phyloP scores from a whole-genome alignment of 2,113 vertebrate genomes.

The Melanerpes aurifrons region DNA sequence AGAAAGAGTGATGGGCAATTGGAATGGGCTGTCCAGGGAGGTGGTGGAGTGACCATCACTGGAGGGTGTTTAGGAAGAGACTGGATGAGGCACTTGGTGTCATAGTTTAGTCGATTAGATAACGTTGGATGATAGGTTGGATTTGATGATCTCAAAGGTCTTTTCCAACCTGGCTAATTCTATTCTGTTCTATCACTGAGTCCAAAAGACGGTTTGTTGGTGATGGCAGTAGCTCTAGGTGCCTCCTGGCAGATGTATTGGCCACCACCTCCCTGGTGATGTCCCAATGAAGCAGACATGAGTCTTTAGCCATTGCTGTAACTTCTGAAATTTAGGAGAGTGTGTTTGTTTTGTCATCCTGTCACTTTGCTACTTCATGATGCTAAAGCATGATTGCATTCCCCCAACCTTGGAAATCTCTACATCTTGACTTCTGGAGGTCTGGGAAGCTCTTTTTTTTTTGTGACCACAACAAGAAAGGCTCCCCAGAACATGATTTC shows the following conservation, averaged over 20 bases:
- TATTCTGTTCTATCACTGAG: too few relatives aligned
- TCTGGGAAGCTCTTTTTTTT: neutral
- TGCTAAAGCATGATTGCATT: neutral
- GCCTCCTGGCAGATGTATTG: neutral
- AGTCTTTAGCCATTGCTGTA: neutral
- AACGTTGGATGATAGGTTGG: too few relatives aligned
- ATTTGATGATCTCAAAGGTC: too few relatives aligned
- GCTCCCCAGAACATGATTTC: fast-evolving
- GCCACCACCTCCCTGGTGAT: neutral
- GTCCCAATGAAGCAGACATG: neutral
- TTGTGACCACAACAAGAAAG: neutral
- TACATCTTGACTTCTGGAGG: neutral
- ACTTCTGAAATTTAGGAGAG: neutral
- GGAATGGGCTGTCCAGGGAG: too few relatives aligned
- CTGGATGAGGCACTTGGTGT: too few relatives aligned
- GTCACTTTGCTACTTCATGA: neutral
- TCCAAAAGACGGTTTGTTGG: neutral
- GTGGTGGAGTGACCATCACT: too few relatives aligned
- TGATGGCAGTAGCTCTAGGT: fast-evolving
- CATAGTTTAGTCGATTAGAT: too few relatives aligned
- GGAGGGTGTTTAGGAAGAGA: too few relatives aligned
- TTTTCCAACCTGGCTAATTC: too few relatives aligned
- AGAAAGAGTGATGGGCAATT: too few relatives aligned
- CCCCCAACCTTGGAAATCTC: neutral
- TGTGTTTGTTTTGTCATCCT: neutral